These are phyloP conservation scores for Turritopsis rubra DNA, from an alignment of 30 jellyfish, hydroid and myxozoan species.

Conservation along the genomic window DNA sequence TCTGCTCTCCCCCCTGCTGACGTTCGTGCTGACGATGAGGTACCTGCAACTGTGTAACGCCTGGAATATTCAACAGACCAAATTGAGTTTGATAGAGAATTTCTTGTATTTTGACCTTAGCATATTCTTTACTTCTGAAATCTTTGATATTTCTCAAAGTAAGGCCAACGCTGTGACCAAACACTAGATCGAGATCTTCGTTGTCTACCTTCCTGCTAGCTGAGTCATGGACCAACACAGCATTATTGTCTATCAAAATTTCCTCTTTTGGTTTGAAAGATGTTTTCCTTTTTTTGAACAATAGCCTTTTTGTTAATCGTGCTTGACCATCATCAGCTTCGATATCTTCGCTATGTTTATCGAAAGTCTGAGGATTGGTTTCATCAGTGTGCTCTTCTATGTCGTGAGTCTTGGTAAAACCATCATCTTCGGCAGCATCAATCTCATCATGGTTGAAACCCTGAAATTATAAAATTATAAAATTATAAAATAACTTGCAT, in stretches of 20 bases:
- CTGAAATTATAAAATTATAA: too few relatives aligned
- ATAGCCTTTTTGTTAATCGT: background rate
- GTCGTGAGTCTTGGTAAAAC: too few relatives aligned
- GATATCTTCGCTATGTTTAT: too few relatives aligned
- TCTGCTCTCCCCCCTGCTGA: too few relatives aligned
- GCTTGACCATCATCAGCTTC: too few relatives aligned
- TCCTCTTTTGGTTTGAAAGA: background rate
- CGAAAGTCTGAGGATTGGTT: too few relatives aligned
- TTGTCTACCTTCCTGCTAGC: background rate
- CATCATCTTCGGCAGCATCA: too few relatives aligned
- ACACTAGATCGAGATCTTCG: background rate
- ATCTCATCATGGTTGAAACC: too few relatives aligned
- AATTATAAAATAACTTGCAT: too few relatives aligned
- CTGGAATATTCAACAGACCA: constrained; percentile 12
- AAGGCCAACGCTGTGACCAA: constrained; percentile 2
- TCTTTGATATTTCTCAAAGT: background rate
- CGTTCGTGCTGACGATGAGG: too few relatives aligned
- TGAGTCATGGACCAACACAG: background rate
- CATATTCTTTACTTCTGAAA: background rate
- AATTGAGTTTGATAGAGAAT: background rate
- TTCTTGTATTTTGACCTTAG: constrained; percentile 2
- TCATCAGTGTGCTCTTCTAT: too few relatives aligned
- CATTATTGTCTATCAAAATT: constrained; percentile 1
- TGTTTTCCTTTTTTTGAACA: background rate
- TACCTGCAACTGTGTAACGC: constrained; percentile 5